Conservation (phyloP, 1,140 invertebrate species). For the Cryptotermes secundus region DNA sequence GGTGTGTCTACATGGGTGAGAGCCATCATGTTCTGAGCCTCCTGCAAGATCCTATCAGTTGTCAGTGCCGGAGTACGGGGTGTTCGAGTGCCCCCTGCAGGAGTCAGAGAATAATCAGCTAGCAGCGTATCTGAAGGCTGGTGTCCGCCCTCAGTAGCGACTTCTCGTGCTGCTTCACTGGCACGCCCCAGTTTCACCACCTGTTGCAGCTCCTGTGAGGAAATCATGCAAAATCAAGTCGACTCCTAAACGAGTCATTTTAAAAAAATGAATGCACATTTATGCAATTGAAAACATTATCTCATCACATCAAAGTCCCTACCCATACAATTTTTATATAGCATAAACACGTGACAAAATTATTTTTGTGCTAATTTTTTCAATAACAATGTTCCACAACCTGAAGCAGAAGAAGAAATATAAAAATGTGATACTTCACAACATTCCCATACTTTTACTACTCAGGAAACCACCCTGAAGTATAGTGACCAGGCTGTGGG, state of each 20-base stretch:
- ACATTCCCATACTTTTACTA: too few species aligned
- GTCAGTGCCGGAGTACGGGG: constrained; percentile 81
- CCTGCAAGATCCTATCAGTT: constrained; percentile 78
- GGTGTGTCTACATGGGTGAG: constrained; percentile 96
- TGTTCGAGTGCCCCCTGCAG: constrained; percentile 68
- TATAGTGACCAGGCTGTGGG: too few species aligned
- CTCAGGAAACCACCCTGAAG: too few species aligned
- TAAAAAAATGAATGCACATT: neutral
- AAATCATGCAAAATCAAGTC: neutral
- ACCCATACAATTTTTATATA: too few species aligned
- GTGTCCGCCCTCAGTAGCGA: constrained; percentile 80
- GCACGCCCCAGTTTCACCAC: constrained; percentile 96
- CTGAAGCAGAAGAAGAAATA: too few species aligned
- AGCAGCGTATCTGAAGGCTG: constrained; percentile 83
- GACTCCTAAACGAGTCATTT: too few species aligned
- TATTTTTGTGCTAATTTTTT: too few species aligned
- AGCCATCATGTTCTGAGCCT: constrained; percentile 98
- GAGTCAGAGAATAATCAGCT: constrained; percentile 88
- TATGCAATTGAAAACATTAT: neutral
- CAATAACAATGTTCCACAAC: too few species aligned
- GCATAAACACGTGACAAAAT: too few species aligned
- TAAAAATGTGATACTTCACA: too few species aligned
- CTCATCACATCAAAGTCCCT: neutral
- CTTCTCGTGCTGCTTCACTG: constrained; percentile 90
- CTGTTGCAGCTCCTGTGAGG: constrained; percentile 72